These are phyloP conservation scores for Plebejus anna DNA, from an alignment of 2,888 invertebrate species.

Conservation along the genomic window DNA sequence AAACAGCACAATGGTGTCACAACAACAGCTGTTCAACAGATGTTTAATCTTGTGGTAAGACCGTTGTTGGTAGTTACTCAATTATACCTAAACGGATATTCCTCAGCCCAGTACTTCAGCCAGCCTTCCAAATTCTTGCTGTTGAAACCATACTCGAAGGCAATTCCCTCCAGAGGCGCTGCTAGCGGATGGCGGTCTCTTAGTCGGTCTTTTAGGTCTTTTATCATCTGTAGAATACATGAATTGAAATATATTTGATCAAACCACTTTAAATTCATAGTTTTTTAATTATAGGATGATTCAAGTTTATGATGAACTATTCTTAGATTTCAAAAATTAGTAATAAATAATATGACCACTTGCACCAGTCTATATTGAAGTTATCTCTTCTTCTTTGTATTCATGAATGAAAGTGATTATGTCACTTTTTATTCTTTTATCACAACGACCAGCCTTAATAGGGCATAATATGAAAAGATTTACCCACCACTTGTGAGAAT, in stretches of 20 bases:
- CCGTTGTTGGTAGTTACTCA: too few species aligned
- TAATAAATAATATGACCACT: too few species aligned
- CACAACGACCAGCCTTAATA: neutral
- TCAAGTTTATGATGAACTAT: too few species aligned
- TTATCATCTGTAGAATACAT: slow-evolving; percentile 41
- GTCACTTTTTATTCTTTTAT: too few species aligned
- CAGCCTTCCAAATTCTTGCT: slow-evolving; percentile 80
- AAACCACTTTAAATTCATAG: neutral
- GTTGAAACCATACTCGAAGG: slow-evolving; percentile 89
- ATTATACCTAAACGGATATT: slow-evolving; percentile 73
- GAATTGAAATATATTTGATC: slow-evolving; percentile 12
- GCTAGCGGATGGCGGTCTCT: slow-evolving; percentile 44
- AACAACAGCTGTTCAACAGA: too few species aligned
- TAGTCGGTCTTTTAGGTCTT: slow-evolving; percentile 44
- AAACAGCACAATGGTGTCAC: too few species aligned
- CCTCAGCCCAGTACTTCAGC: slow-evolving; percentile 85
- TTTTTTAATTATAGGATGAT: neutral
- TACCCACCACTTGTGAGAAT: slow-evolving; percentile 77
- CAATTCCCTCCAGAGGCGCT: slow-evolving; percentile 80
- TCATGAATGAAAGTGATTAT: too few species aligned
- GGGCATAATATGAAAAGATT: neutral
- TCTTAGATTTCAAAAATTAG: too few species aligned
- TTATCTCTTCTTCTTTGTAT: neutral
- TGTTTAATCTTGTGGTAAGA: too few species aligned
- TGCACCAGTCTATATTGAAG: neutral